phyloP scores from a whole-genome alignment of 1,140 invertebrate genomes.

The Centruroides vittatus region DNA sequence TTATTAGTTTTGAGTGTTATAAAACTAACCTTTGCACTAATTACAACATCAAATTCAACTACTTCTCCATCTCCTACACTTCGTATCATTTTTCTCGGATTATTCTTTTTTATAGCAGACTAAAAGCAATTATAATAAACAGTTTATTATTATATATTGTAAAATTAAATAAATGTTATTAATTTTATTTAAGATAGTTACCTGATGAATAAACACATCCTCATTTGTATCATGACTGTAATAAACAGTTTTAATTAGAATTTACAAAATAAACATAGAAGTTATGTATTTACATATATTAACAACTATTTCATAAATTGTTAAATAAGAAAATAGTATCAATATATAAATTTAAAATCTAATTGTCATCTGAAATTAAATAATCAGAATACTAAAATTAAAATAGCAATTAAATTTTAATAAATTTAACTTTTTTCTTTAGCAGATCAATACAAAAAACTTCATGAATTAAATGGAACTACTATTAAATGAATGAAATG shows the following conservation, averaged over 20 bases:
- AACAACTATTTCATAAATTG: no score
- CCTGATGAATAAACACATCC: background rate
- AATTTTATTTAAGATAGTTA: background rate
- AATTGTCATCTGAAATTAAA: no score
- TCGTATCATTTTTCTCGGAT: slow-evolving; percentile 87
- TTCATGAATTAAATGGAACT: no score
- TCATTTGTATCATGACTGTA: background rate
- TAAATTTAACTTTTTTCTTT: no score
- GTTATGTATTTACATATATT: no score
- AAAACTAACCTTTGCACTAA: slow-evolving; percentile 63
- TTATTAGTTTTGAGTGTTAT: background rate
- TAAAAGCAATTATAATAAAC: slow-evolving; percentile 14
- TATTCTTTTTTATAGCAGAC: slow-evolving; percentile 88
- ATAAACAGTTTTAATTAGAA: background rate
- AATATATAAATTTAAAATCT: no score
- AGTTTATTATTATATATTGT: background rate
- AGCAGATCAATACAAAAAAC: no score
- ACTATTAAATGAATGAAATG: no score
- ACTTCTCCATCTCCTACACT: slow-evolving; percentile 97
- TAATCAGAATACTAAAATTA: no score
- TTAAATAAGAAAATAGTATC: no score
- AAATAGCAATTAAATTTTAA: no score
- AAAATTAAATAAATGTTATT: no score
- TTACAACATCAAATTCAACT: slow-evolving; percentile 98
- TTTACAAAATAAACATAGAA: background rate